Evolutionary conservation across 1,140 invertebrate species (phyloP), one percentile per base, ranked within the genome.

Genomic region (Drosophila ironensis): DNA sequence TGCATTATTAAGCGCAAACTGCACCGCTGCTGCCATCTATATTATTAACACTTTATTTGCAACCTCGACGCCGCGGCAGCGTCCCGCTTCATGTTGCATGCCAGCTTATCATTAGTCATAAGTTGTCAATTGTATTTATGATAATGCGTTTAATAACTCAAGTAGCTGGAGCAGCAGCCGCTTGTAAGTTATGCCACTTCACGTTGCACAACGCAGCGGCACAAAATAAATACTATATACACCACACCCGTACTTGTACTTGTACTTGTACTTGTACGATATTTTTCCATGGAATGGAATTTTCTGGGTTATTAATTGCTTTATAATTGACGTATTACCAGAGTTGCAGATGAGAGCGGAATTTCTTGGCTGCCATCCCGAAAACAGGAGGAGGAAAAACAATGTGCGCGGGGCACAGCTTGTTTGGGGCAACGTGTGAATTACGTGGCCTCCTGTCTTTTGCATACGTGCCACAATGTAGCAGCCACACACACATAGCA

Each of bases 121-220:
- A 86, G 74, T 75, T 86, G 80, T 86, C 80, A 86, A 86, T 86
- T 80, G 80, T 80, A 86, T 80, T 86, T 86, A 86, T 86, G 80
- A 87, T 86, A 86, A 86, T 86, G 75, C 74, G 75, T 86, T 86
- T 86, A 80, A 86, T 86, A 86, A 86, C 80, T 86, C 75, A 86
- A 86, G 70, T 78, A 75, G 74, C 72, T 60, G 50, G n/a, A 77
- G 51, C 47, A 56, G 45, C 48, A 20, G 8, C 28, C 14, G 17
- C 28, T 50, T 42, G 27, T 16, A 57, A 68, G 53, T 73, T 73
- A 74, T 74, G 72, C 73, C 66, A 37, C 33, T 8, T 16, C 12
- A 9, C 3, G 30, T 50, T 72, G 59, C 57, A 52, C 50, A 54
- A 47, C 54, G 54, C 56, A 61, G 35, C 53, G 12, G 0, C 27